Evolutionary conservation across 2,113 vertebrate species (phyloP), one percentile per base, ranked within the genome.

Genomic region (Melanerpes formicivorus): DNA sequence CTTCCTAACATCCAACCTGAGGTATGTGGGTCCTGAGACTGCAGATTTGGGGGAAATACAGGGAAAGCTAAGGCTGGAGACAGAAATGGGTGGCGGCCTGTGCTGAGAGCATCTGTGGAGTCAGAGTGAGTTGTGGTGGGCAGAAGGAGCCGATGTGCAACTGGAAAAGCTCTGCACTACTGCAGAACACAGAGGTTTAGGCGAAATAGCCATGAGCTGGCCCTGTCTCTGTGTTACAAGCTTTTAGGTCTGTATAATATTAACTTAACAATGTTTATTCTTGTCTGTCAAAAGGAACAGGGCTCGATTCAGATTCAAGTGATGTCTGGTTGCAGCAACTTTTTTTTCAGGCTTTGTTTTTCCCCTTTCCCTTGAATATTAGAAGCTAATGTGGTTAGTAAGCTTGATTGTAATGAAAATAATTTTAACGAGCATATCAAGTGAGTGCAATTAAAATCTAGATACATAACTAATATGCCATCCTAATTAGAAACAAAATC

Each of bases 351-450:
- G 26, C 44, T 19, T 58, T 9, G 4, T 40, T 48, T 75, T 78
- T 77, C 63, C 37, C 52, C 32, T 26, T 80, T 93, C 73, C 26
- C 60, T 69, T 83, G 54, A 77, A 75, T 79, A 89, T 92, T 93
- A 78, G 17, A 88, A 30, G 90, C 46, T 96, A 90, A 93, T 55
- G 63, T 13, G 81, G 19, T 32, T 82, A 73, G 32, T 69, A 70
- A 91, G 59, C 44, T 94, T 97, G 90, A 95, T 89, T 96, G 40
- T 96, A 96, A 94, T 66, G 76, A 90, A 93, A 95, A 87, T 93
- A 84, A 78, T 91, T 90, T 90, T 94, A 91, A 96, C 92, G 77
- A 95, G 22, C 64, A 2, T 65, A 82, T 96, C 90, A 95, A 92
- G 48, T 80, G 59, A 55, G 52, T 69, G 63, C 62, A 96, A 96